phyloP scores from a whole-genome alignment of 2,113 vertebrate genomes.

The Odocoileus virginianus region DNA sequence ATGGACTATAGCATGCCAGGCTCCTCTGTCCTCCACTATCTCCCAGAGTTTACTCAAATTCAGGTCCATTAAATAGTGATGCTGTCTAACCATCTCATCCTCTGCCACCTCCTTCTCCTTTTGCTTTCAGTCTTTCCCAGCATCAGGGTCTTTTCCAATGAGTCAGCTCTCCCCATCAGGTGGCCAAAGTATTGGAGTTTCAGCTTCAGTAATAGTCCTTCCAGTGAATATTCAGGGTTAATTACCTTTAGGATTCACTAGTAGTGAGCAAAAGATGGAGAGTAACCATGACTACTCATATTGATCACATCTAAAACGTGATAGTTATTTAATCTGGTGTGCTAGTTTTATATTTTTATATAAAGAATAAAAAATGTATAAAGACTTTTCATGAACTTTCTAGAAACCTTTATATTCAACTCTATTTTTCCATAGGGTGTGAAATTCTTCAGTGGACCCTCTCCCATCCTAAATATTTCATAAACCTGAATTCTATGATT shows the following conservation, averaged over 20 bases:
- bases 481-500: not conserved
- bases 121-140: not conserved
- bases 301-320: not conserved
- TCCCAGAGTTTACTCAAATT: not conserved
- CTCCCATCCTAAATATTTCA: not conserved
- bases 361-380: not conserved
- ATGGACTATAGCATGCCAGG: not conserved
- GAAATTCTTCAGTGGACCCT: not conserved
- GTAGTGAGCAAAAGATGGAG: not conserved
- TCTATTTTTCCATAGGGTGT: not conserved
- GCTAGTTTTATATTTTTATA: not conserved
- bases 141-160: not conserved
- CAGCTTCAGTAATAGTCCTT: not conserved
- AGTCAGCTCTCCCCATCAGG: not conserved
- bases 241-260: not conserved
- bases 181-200: not conserved
- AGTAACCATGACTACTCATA: not conserved
- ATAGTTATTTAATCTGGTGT: not conserved
- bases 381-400: not conserved
- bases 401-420: not conserved
- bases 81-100: not conserved
- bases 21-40: not conserved
- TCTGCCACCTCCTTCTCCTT: not conserved
- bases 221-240: not conserved
- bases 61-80: not conserved